A percentile compares a stretch with the other conserved stretches of the same genome.
phyloP scores from a whole-genome alignment of 1,140 invertebrate genomes.

The Cataglyphis hispanica region DNA sequence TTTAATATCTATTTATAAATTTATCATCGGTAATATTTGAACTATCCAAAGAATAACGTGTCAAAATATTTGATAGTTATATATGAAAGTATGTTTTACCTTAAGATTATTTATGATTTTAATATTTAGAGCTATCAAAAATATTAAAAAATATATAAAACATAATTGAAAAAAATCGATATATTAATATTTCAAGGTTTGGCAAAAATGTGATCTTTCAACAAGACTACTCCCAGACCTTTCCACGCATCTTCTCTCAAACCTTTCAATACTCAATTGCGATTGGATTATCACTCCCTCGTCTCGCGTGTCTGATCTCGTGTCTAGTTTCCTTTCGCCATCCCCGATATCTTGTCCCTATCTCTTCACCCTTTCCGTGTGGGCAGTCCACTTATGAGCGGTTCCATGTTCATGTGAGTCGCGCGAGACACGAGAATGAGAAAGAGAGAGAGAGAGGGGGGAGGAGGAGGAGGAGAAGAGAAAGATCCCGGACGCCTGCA shows the following conservation, averaged over 20 bases:
- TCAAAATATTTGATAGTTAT: neutral
- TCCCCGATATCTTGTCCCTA: neutral
- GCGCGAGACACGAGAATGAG: constrained; percentile 17
- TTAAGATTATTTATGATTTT: constrained; percentile 9
- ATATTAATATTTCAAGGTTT: neutral
- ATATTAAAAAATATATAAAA: neutral
- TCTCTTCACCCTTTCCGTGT: constrained; percentile 24
- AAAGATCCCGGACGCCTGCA: constrained; percentile 53
- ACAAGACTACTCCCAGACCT: neutral
- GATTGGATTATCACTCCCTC: constrained; percentile 20
- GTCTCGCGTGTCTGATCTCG: neutral
- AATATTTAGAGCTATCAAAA: neutral
- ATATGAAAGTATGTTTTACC: neutral
- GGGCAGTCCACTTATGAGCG: constrained; percentile 13
- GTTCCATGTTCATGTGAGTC: constrained; percentile 13
- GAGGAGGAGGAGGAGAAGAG: neutral
- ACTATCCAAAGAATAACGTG: constrained; percentile 8
- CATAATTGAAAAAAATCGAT: neutral
- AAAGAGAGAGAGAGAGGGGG: neutral
- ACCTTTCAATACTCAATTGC: neutral
- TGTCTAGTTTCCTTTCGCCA: neutral
- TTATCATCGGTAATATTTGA: neutral
- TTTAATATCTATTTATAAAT: neutral
- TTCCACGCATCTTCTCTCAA: neutral
- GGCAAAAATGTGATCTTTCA: neutral